Conservation (phyloP, 2,888 invertebrate genomes). For the Eretmocerus hayati region DNA sequence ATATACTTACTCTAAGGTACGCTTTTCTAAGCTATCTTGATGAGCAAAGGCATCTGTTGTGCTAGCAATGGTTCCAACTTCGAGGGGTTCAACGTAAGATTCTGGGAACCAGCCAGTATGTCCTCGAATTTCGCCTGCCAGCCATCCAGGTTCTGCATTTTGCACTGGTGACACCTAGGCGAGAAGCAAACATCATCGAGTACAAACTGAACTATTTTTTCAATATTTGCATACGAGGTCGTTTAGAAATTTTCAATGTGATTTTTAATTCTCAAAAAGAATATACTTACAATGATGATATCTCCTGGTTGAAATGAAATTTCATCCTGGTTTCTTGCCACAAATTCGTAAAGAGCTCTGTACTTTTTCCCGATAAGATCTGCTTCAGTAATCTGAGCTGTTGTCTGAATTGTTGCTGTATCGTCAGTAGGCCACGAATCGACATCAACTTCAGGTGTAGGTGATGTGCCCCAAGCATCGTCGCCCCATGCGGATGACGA, state of each 20-base stretch:
- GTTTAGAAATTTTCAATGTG: not conserved
- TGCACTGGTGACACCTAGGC: constrained; percentile 63
- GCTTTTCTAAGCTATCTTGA: constrained; percentile 41
- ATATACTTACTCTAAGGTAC: constrained; percentile 51
- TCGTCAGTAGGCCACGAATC: constrained; percentile 50
- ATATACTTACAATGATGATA: constrained; percentile 64
- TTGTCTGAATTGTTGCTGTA: constrained; percentile 31
- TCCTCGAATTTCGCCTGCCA: constrained; percentile 85
- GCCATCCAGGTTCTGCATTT: constrained; percentile 95
- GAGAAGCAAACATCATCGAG: too few relatives aligned
- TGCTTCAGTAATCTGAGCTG: constrained; percentile 40
- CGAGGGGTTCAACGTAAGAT: constrained; percentile 81
- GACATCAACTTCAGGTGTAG: constrained; percentile 37
- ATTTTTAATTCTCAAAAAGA: not conserved
- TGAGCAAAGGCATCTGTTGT: constrained; percentile 43
- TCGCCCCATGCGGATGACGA: constrained; percentile 30
- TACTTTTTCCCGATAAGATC: constrained; percentile 60
- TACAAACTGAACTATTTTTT: too few relatives aligned
- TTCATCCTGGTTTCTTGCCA: constrained; percentile 86
- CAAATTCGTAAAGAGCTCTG: constrained; percentile 89
- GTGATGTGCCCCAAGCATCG: constrained; percentile 53
- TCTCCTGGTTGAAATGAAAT: constrained; percentile 91
- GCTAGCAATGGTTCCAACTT: constrained; percentile 44
- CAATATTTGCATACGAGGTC: too few relatives aligned
- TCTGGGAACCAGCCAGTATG: constrained; percentile 96